phyloP scores from a whole-genome alignment of 2,888 invertebrate genomes.

The Mythimna lalbum region DNA sequence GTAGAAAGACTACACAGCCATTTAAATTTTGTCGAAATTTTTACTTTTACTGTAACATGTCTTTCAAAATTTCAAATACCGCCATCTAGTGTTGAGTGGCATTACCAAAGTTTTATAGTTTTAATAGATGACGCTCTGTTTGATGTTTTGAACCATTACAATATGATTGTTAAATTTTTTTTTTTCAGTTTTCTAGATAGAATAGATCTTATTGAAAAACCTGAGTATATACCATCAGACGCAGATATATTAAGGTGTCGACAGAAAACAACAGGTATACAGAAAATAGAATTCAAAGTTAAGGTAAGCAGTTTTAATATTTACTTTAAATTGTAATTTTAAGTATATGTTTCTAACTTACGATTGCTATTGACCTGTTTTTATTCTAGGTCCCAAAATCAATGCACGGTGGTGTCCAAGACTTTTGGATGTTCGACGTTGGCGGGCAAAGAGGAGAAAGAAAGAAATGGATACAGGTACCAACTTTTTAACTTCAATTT shows the following conservation, averaged over 20 bases:
- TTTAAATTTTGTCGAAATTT: not conserved
- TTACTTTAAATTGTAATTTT: no score
- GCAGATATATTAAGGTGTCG: conserved; percentile 95
- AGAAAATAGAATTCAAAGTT: conserved; percentile 94
- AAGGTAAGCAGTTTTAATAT: conserved; percentile 74
- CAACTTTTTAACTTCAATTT: not conserved
- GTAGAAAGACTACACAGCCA: not conserved
- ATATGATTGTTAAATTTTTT: no score
- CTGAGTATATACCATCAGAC: conserved; percentile 93
- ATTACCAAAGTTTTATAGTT: not conserved
- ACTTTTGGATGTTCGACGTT: conserved; percentile 96
- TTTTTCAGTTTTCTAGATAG: conserved; percentile 93
- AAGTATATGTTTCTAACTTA: no score
- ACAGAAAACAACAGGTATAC: conserved; percentile 93
- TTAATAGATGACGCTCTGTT: conserved; percentile 53
- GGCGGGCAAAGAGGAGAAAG: conserved; percentile 96
- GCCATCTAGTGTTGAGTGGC: conserved; percentile 43
- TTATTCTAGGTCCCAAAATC: conserved; percentile 90
- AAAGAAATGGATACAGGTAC: conserved; percentile 95
- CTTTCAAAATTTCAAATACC: not conserved
- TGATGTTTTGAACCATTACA: no score
- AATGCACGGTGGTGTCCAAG: conserved; percentile 93
- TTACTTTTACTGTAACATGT: not conserved
- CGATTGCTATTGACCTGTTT: not conserved
- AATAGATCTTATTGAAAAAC: conserved; percentile 91